phyloP scores from a whole-genome alignment of 2,888 invertebrate species.

The Cryptocheilus praepositus region DNA sequence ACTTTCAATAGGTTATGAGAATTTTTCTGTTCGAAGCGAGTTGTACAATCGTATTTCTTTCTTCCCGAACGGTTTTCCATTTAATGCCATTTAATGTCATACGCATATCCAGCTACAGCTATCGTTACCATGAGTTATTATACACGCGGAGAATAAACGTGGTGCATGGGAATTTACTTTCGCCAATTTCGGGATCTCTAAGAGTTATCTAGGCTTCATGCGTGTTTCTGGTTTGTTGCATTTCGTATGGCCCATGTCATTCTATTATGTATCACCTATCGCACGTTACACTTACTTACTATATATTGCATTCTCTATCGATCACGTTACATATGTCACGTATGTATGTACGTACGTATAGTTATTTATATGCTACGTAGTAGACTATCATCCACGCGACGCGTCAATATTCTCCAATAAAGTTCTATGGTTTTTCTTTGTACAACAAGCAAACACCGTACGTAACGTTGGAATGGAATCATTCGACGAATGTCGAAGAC shows the following conservation, averaged over 20 bases:
- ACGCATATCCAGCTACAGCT: too few relatives aligned
- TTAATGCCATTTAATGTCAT: too few relatives aligned
- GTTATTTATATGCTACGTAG: constrained; percentile 7
- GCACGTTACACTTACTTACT: constrained; percentile 22
- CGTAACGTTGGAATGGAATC: not conserved
- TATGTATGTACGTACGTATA: not conserved
- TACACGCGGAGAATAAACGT: too few relatives aligned
- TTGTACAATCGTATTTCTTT: too few relatives aligned
- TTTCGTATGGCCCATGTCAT: constrained; percentile 26
- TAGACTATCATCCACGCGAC: constrained; percentile 9
- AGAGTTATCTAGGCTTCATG: constrained; percentile 45
- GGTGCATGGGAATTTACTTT: constrained; percentile 20
- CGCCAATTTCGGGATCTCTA: constrained; percentile 28
- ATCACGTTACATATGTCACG: constrained; percentile 30
- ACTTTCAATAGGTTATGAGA: too few relatives aligned
- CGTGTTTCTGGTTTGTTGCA: constrained; percentile 26
- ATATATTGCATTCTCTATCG: constrained; percentile 27
- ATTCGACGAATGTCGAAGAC: not conserved
- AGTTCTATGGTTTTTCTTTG: constrained; percentile 27
- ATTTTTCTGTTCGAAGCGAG: too few relatives aligned
- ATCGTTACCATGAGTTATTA: too few relatives aligned
- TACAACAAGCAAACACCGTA: constrained; percentile 17
- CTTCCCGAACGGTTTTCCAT: too few relatives aligned
- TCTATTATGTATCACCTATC: constrained; percentile 29
- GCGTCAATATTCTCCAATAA: not conserved